Evolutionary conservation across 2,113 vertebrate genomes (phyloP), one percentile per base, ranked within the genome.

Genomic region (Rhodinocichla rosea): DNA sequence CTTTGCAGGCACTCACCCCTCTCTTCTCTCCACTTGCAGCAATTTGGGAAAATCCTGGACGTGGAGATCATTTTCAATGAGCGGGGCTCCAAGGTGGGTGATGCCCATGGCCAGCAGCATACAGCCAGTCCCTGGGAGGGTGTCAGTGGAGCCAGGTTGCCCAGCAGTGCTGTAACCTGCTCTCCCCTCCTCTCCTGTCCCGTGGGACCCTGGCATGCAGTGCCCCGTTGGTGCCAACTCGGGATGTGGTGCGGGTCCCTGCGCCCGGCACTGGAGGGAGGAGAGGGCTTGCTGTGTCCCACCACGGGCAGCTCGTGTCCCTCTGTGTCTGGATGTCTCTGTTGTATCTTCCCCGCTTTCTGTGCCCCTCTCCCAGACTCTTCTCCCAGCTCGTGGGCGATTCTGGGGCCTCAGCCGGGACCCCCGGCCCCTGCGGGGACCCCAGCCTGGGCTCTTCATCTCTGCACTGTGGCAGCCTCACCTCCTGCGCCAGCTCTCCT

Each of bases 11-110:
- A 5, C 60, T 82, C 78, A 95, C 33, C 33, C 28, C 69, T 79
- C 86, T 85, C 97, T 89, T 97, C 79, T 96, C 93, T 93, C 96
- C 88, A 42, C 97, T 95, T 97, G 91, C 98, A 99, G 99, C 99
- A 99, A 99, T 99, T 99, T 50, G 99, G 99, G 96, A 99, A 99
- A 98, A 99, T 99, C 97, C 98, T 99, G 98, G 99, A 99, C 20
- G 99, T 99, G 98, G 99, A 99, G 98, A 99, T 99, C 96, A 99
- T 99, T 98, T 99, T 99, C 98, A 99, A 99, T 75, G 99, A 99
- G 98, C 99, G 99, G 95, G 99, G 99, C 97, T 99, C 99, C 97
- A 99, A 99, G 99, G 99, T 99, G 98, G 98, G 99, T 98, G 96
- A 97, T 91, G 89, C 92, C 79, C 13, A n/a, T 21, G 63, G 84